phyloP scores from a whole-genome alignment of 2,888 invertebrate genomes.

The Sesia apiformis region DNA sequence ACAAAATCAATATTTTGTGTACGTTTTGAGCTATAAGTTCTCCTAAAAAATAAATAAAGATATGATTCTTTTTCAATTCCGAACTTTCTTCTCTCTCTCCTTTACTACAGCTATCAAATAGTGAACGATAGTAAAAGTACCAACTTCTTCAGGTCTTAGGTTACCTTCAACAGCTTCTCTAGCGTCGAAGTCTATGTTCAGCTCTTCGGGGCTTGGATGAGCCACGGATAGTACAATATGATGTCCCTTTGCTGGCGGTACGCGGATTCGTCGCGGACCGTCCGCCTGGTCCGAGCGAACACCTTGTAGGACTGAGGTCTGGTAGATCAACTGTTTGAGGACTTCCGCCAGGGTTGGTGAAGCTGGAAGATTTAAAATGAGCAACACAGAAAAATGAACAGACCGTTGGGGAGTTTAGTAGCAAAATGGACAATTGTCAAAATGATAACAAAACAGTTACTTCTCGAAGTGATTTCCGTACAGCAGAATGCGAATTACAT shows the following conservation, averaged over 20 bases:
- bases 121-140: no score
- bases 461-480: neutral
- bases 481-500: neutral
- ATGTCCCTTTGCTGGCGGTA: constrained; percentile 44
- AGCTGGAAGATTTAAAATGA: constrained; percentile 31
- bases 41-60: no score
- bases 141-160: constrained; percentile 2
- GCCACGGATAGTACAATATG: constrained; percentile 85
- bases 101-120: no score
- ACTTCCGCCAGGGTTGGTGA: constrained; percentile 62
- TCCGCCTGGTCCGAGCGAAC: constrained; percentile 48
- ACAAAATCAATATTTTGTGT: no score
- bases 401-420: neutral
- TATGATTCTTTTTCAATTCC: neutral
- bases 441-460: no score
- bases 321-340: constrained; percentile 69
- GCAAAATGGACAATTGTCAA: no score
- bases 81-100: no score
- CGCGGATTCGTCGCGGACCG: constrained; percentile 38
- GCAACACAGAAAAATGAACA: no score
- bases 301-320: constrained; percentile 51
- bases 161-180: constrained; percentile 78
- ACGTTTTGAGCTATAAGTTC: no score
- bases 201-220: constrained; percentile 84
- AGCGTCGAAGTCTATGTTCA: constrained; percentile 81